A percentile compares a stretch with the other conserved stretches of the same genome.
Evolutionary conservation across 2,888 invertebrate genomes (phyloP).

Genomic region (Cantharis rustica): DNA sequence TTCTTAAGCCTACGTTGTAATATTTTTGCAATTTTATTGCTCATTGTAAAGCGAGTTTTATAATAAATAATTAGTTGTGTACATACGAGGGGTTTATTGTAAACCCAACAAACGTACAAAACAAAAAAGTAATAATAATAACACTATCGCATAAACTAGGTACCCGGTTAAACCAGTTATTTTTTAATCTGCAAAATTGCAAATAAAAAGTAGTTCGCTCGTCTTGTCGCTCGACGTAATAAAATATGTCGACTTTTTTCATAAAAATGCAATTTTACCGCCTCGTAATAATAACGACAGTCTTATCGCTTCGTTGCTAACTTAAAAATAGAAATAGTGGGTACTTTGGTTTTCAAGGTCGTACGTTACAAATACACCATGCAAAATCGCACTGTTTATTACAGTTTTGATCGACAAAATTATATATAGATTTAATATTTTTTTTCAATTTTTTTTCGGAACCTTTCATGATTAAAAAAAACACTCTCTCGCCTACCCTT

Average conservation of each 20-base stretch:
- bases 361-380: neutral
- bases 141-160: neutral
- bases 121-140: neutral
- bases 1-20: neutral
- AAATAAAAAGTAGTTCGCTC: neutral
- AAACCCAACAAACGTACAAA: neutral
- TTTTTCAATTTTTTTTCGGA: no score
- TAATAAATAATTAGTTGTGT: neutral
- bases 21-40: neutral
- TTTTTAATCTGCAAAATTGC: neutral
- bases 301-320: slow-evolving; percentile 17
- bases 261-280: neutral
- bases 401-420: neutral
- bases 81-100: neutral
- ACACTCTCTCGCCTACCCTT: no score
- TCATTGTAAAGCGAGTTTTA: neutral
- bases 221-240: neutral
- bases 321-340: slow-evolving; percentile 17
- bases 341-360: neutral
- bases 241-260: neutral
- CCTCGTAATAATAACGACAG: neutral
- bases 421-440: no score
- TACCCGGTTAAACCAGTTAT: neutral
- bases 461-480: no score
- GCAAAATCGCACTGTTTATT: neutral